Base-by-base conservation (phyloP, 2,113 vertebrate species). In the Hipposideros armiger region DNA sequence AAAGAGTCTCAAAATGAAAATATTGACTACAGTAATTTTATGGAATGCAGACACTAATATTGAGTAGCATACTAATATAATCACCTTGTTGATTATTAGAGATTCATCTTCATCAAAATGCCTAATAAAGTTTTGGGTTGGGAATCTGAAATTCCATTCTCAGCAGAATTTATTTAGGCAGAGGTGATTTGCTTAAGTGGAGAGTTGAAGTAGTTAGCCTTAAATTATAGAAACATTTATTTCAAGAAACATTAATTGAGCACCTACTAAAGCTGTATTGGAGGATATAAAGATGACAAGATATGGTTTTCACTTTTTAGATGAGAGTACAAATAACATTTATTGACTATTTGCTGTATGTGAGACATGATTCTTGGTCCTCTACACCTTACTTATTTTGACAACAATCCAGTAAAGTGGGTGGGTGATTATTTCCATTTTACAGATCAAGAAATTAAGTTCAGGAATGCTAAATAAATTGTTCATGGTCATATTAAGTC, bases 1-100 rank as follows among this genome's bases (percentile, higher is more conserved):
- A 42, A 96, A 94, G 56, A 92, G 85, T 92, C 72, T 94, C 54
- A 94, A 92, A 97, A 88, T 92, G 77, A 92, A 95, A 96, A 66
- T 92, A 17, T 52, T 70, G 69, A 4, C 70, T 84, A 56, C 14
- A 42, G 20, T 84, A 93, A 56, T 95, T 96, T 94, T 80, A 24
- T 94, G 87, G 36, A 85, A 20, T 92, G 6, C 26, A 87, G 22
- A 81, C 24, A 22, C 19, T 90, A 50, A 87, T 97, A 84, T 30
- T 83, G 36, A 96, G 56, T 36, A 87, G 52, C 22, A 67, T 86
- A 58, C n/a, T 80, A 73, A 58, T 81, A 82, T 69, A 54, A 30
- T 94, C 80, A 91, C 24, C 17, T 74, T 89, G 17, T 70, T 64
- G 24, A 87, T 88, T 90, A 74, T 56, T 86, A 17, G 40, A 84